Evolutionary conservation across 2,113 vertebrate species (phyloP), one percentile per base, ranked within the genome.

Genomic region (Odobenus rosmarus): DNA sequence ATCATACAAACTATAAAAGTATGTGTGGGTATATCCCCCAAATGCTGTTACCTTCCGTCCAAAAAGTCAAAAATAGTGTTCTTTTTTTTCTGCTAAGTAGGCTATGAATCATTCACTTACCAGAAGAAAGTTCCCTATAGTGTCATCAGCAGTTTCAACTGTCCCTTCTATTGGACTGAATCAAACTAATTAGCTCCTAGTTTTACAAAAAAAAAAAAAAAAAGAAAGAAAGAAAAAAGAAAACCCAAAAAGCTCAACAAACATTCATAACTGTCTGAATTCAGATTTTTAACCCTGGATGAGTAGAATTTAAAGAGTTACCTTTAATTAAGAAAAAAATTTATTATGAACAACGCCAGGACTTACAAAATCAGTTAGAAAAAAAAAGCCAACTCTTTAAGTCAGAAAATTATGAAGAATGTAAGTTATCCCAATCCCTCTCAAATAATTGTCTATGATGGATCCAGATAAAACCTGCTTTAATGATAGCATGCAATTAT

Each of bases 351-450:
- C 39, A 49, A 67, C 51, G 80, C 7, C 42, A 72, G 67, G 93
- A 90, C 0, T 1, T 92, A 86, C 4, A 95, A 90, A 97, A 90
- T 84, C 88, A 97, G 97, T 89, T 86, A 85, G 42, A 12, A 49
- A 86, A 84, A 91, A 59, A 89, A 62, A 51, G 15, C 15, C 51
- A 92, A 36, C 61, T 31, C 31, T 96, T 92, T 64, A 74, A 93
- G 74, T 93, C 87, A 90, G 21, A 96, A 95, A 93, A 90, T 85
- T 84, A 76, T 76, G 46, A 98, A 93, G 77, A 96, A 76, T 93
- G 49, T 84, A 49, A 87, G 24, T 88, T 84, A 88, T 95, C 18
- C n/a, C 31, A 28, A 8, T n/a, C 55, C 15, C 39, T 84, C n/a
- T 97, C 76, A 92, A 97, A 89, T 72, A 91, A 90, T 96, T 95